Evolutionary conservation across 30 jellyfish, hydroid and myxozoan genomes (phyloP).

Genomic region (Sanderia malayensis): DNA sequence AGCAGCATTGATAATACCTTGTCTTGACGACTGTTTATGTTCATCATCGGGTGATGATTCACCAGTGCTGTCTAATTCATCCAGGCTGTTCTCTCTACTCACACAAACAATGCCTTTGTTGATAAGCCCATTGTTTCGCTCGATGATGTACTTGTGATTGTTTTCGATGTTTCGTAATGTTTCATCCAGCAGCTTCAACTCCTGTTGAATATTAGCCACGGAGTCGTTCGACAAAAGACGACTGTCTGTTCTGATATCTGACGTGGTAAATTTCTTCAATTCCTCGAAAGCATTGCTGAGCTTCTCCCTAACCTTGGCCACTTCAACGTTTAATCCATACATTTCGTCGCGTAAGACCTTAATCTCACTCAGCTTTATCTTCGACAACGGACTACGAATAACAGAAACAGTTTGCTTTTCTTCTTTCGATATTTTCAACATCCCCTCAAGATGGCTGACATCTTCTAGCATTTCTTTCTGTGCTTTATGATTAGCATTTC

Average conservation of each 20-base stretch:
- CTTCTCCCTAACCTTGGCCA: slow-evolving; percentile 34
- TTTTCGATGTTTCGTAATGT: slow-evolving; percentile 61
- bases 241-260: slow-evolving; percentile 13
- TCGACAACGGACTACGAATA: slow-evolving; percentile 97
- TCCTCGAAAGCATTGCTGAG: slow-evolving; percentile 45
- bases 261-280: slow-evolving; percentile 43
- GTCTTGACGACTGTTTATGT: slow-evolving; percentile 15
- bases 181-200: slow-evolving; percentile 59
- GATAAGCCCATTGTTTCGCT: slow-evolving; percentile 55
- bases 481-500: slow-evolving; percentile 73
- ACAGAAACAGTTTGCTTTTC: slow-evolving; percentile 80
- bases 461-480: slow-evolving; percentile 84
- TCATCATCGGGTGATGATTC: slow-evolving; percentile 56
- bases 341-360: slow-evolving; percentile 89
- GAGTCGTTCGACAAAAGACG: neutral
- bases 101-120: slow-evolving; percentile 31
- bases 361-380: slow-evolving; percentile 81
- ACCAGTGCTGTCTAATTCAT: slow-evolving; percentile 53
- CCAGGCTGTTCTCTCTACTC: slow-evolving; percentile 45
- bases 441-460: slow-evolving; percentile 81
- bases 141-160: slow-evolving; percentile 77
- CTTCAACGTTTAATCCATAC: slow-evolving; percentile 55
- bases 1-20: slow-evolving; percentile 22
- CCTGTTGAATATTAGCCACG: slow-evolving; percentile 26
- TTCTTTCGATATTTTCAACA: slow-evolving; percentile 72